Base-by-base conservation (phyloP, 2,888 invertebrate species). In the Campoplex nolae region DNA sequence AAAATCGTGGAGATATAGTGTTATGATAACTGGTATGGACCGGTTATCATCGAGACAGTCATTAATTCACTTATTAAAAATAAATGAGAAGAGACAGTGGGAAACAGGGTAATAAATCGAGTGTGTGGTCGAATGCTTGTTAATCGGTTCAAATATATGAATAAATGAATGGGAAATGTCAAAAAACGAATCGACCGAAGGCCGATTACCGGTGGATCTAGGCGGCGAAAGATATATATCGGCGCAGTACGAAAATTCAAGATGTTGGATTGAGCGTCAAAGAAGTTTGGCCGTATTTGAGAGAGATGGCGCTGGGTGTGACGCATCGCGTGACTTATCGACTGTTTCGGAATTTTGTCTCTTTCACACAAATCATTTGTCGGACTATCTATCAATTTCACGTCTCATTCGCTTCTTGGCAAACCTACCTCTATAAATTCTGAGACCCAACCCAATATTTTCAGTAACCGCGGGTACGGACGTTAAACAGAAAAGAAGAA, bases 241-340 rank as follows among this genome's bases (percentile, higher is more conserved):
- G 68, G 56, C 76, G 32, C 65, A 68, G 76, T 35, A 79, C 62
- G 58, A 65, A 23, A 32, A 81, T 56, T 42, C 35, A 58, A 82
- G 38, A 58, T 45, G 48, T 28, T 13, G 54, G 32, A n/a, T 70
- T 54, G 56, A 7, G 11, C 18, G 74, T 54, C 48, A 32, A 38
- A 58, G 68, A 62, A 74, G 88, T 87, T 91, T 92, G 88, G 78
- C 38, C 71, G 48, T 81, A 80, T 78, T 82, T 83, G 86, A 71
- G 68, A 84, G 76, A 91, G 92, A 92, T 92, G 92, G 92, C 92
- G 91, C 91, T 90, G 90, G 87, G 23, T 71, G 86, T 85, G 56
- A 76, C 71, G 58, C 18, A 62, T 45, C 11, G 56, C 65, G 81
- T 75, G 81, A 70, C 67, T 85, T 76, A 85, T 85, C 76, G 81